Evolutionary conservation across 2,797 vertebrate genomes (phyloP).

Genomic region (Syngnathus rostellatus): DNA sequence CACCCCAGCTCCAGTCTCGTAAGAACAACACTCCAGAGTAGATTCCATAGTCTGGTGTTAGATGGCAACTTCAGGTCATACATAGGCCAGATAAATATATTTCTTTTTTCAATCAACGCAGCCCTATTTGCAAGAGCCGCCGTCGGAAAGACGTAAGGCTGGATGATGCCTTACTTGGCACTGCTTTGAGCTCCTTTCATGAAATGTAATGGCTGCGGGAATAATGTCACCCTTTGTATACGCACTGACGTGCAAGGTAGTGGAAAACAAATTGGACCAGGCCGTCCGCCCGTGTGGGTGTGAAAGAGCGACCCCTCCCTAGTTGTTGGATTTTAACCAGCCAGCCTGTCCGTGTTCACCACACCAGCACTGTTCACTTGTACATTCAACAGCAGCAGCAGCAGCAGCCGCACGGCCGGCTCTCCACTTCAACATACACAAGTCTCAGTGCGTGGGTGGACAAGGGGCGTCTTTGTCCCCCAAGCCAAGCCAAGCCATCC

Average conservation of each 20-base stretch:
- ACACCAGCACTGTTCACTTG: constrained; percentile 58
- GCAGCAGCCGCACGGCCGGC: constrained; percentile 5
- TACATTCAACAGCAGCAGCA: constrained; percentile 47
- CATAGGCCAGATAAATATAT: no score
- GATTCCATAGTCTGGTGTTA: constrained; percentile 30
- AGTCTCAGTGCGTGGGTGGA: constrained; percentile 67
- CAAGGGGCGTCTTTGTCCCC: constrained; percentile 81
- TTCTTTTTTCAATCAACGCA: no score
- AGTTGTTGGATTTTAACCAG: constrained; percentile 29
- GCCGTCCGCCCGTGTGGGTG: no score
- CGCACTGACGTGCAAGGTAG: not conserved
- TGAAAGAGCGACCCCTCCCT: no score
- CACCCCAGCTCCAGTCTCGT: constrained; percentile 38
- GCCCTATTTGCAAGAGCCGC: no score
- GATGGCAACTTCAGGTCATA: constrained; percentile 43
- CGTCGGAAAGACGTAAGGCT: not conserved
- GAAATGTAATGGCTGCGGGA: not conserved
- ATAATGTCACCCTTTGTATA: not conserved
- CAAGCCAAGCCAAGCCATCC: not conserved
- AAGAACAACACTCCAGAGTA: constrained; percentile 24
- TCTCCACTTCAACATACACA: constrained; percentile 52
- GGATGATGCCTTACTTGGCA: not conserved
- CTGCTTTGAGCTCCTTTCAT: not conserved
- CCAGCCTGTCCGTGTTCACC: constrained; percentile 23
- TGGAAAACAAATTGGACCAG: not conserved